phyloP scores from a whole-genome alignment of 2,113 vertebrate genomes.

The Crotalus viridis region DNA sequence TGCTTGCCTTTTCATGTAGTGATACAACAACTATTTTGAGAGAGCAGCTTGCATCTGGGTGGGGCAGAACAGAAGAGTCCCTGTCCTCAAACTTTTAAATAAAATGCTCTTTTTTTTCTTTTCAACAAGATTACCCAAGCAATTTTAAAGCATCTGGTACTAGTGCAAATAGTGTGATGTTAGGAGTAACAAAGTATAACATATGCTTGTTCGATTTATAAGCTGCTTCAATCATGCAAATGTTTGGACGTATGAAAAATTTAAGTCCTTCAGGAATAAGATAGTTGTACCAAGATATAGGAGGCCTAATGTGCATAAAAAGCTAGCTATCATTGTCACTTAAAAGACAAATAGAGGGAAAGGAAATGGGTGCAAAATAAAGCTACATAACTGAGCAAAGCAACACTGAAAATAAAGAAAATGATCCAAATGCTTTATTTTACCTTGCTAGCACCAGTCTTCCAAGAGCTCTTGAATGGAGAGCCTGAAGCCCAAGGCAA shows the following conservation, averaged over 20 bases:
- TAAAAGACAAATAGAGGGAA: neutral
- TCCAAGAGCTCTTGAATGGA: neutral
- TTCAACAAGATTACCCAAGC: neutral
- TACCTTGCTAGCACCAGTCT: neutral
- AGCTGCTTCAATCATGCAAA: neutral
- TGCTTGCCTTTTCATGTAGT: slow-evolving; percentile 64
- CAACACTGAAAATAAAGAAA: neutral
- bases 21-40: slow-evolving; percentile 70
- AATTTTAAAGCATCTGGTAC: neutral
- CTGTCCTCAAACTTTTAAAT: neutral
- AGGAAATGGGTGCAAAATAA: neutral
- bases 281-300: neutral
- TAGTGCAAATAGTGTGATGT: neutral
- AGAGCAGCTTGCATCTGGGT: neutral
- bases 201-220: neutral
- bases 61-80: neutral
- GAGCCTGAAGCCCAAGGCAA: neutral
- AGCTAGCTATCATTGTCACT: neutral
- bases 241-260: neutral
- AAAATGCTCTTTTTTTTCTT: neutral
- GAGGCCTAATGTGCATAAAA: neutral
- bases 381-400: neutral
- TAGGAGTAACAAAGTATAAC: neutral
- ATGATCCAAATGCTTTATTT: neutral
- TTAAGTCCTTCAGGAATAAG: neutral